Percentiles rank a stretch among this genome's conserved stretches.
Conservation (phyloP, 2,888 invertebrate genomes). For the Orthosia incerta region DNA sequence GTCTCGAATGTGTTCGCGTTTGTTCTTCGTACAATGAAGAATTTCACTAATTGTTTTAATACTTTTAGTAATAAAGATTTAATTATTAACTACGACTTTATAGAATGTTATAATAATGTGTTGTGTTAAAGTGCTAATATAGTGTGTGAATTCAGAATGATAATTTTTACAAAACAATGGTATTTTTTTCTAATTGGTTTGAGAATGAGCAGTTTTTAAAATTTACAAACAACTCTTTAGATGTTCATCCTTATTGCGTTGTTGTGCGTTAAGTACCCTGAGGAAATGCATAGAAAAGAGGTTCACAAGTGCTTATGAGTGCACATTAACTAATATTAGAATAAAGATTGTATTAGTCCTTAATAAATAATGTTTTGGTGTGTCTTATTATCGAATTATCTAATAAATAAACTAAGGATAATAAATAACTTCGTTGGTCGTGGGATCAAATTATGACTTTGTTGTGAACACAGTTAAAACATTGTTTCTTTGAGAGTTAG, state of each 20-base stretch:
- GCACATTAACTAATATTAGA: background rate
- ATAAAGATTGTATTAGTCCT: background rate
- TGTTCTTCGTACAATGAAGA: background rate
- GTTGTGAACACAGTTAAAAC: background rate
- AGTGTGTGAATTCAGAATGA: constrained; percentile 1
- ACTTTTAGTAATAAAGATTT: background rate
- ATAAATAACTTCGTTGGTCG: background rate
- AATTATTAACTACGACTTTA: background rate
- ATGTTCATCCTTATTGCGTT: background rate
- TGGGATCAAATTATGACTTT: background rate
- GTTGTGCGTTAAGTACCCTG: background rate
- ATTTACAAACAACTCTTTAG: too few species aligned
- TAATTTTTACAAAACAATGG: too few species aligned
- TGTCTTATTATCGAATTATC: constrained; percentile 1
- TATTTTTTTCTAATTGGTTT: background rate
- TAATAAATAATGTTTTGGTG: background rate
- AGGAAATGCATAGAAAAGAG: background rate
- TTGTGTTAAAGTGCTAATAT: background rate
- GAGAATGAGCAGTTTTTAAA: background rate
- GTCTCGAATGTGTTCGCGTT: background rate
- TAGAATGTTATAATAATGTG: background rate
- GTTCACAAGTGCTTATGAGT: background rate
- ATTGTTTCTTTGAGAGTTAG: constrained; percentile 2
- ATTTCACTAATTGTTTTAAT: background rate
- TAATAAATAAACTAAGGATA: constrained; percentile 5